phyloP scores from a whole-genome alignment of 2,888 invertebrate species.

The Pinctada fucata region DNA sequence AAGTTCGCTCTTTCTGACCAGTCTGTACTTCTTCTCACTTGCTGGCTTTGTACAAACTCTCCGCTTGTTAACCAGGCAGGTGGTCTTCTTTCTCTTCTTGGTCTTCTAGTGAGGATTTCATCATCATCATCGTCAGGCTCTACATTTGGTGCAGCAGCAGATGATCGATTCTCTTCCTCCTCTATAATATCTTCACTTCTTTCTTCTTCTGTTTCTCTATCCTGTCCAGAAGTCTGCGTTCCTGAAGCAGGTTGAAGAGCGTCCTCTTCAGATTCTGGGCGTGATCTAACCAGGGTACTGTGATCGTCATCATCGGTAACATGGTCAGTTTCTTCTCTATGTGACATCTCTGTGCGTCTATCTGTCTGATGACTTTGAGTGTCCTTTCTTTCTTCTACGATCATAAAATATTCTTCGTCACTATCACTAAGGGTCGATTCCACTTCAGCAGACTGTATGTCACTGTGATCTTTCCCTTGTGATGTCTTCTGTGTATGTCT shows the following conservation, averaged over 20 bases:
- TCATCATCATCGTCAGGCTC: background rate
- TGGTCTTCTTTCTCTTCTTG: background rate
- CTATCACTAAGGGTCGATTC: no score
- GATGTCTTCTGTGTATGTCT: background rate
- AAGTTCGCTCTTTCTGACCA: background rate
- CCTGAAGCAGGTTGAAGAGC: background rate
- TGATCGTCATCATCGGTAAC: background rate
- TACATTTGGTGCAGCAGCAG: background rate
- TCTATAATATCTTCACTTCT: background rate
- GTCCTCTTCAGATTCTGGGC: background rate
- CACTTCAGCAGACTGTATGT: no score
- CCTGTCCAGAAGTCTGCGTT: constrained; percentile 5
- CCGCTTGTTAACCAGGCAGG: background rate
- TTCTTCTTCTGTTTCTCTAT: background rate
- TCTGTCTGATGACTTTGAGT: no score
- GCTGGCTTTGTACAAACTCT: constrained; percentile 1
- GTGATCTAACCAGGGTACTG: background rate
- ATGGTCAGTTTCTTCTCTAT: no score
- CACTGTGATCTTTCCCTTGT: background rate
- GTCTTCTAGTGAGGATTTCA: background rate
- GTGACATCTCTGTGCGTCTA: no score
- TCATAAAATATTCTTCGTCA: no score
- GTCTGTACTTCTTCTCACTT: background rate
- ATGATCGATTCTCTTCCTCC: background rate
- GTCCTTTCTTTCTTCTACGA: no score